Percentiles rank a stretch among this genome's conserved stretches.
Evolutionary conservation across 1,140 invertebrate species (phyloP).

Genomic region (Bombus confusus): DNA sequence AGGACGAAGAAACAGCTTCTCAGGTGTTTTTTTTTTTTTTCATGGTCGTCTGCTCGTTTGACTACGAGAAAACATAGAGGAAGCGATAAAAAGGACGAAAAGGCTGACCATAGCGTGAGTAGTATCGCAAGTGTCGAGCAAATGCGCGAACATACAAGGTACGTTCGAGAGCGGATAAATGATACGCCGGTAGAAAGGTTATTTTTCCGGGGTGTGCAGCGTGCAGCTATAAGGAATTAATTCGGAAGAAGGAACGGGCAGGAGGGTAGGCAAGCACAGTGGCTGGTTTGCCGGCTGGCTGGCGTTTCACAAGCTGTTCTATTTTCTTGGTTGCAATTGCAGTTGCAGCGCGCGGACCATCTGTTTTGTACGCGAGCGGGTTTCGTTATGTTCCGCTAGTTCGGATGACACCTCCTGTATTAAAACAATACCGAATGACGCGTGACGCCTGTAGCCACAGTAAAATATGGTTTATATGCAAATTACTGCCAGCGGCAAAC

Average conservation of each 20-base stretch:
- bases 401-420: constrained; percentile 44
- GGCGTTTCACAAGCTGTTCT: background rate
- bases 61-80: no score
- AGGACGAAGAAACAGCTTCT: no score
- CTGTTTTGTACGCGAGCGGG: constrained; percentile 43
- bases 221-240: constrained; percentile 22
- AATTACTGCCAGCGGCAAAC: constrained; percentile 46
- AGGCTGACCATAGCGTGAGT: no score
- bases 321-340: constrained; percentile 36
- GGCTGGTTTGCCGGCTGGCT: background rate
- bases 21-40: no score
- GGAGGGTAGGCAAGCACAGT: background rate
- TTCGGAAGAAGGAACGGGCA: background rate
- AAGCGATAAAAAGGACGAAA: no score
- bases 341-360: constrained; percentile 13
- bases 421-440: constrained; percentile 61
- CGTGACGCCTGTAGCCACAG: constrained; percentile 42
- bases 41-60: no score
- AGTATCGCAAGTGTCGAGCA: background rate
- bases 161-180: background rate
- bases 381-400: constrained; percentile 40
- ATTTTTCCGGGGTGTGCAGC: background rate
- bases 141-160: background rate
- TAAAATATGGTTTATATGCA: constrained; percentile 64
- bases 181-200: background rate